phyloP scores from a whole-genome alignment of 2,888 invertebrate species.

The Parelbella ahira region DNA sequence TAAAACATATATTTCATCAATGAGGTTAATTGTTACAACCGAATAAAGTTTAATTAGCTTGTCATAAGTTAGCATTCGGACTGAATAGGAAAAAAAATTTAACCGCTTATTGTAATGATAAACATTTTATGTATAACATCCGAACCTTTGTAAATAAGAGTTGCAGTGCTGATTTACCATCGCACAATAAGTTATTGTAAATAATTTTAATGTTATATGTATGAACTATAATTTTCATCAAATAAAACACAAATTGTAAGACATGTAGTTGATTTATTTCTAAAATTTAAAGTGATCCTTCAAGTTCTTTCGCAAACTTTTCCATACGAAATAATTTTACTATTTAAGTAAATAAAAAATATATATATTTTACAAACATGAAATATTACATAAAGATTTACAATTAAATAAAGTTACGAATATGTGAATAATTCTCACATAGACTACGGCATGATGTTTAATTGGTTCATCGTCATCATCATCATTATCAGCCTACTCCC shows the following conservation, averaged over 20 bases:
- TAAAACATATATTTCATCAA: no score
- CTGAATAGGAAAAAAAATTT: not conserved
- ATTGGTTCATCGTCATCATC: no score
- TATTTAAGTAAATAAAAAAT: no score
- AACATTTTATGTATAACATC: conserved; percentile 30
- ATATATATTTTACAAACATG: no score
- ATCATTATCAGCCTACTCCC: no score
- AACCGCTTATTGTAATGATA: conserved; percentile 27
- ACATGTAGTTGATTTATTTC: conserved; percentile 22
- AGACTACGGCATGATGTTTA: no score
- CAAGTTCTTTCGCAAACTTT: no score
- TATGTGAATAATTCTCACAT: no score
- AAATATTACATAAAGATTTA: no score
- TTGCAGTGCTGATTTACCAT: conserved; percentile 18
- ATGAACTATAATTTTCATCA: conserved; percentile 74
- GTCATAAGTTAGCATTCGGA: conserved; percentile 2
- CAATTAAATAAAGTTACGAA: no score
- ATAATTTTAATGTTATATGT: conserved; percentile 77
- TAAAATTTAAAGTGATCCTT: not conserved
- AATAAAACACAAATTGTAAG: conserved; percentile 38
- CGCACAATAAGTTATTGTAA: conserved; percentile 54
- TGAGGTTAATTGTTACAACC: no score
- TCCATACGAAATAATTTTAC: no score
- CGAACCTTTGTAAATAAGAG: conserved; percentile 58
- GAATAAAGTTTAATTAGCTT: not conserved